These are phyloP conservation scores for Apodemia zela DNA, from an alignment of 2,888 invertebrate genomes.

Conservation along the genomic window DNA sequence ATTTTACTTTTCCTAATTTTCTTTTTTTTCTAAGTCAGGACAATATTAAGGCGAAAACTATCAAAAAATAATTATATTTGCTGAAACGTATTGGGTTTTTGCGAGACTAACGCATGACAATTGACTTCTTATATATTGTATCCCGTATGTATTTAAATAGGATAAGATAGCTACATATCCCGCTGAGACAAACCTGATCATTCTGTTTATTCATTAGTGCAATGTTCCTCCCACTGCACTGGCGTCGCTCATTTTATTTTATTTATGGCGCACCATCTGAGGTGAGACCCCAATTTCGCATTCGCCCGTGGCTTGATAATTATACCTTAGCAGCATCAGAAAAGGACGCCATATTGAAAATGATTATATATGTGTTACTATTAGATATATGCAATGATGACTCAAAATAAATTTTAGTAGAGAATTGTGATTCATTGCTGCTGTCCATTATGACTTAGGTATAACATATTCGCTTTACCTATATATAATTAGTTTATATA, in stretches of 20 bases:
- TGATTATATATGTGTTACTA: slow-evolving; percentile 16
- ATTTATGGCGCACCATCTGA: slow-evolving; percentile 70
- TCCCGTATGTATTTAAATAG: not conserved
- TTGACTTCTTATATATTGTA: not conserved
- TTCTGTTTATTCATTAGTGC: slow-evolving; percentile 71
- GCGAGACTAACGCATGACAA: not conserved
- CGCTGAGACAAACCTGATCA: slow-evolving; percentile 39
- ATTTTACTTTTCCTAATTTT: not conserved
- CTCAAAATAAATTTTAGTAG: slow-evolving; percentile 3
- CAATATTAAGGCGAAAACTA: not conserved
- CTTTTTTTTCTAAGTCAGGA: not conserved
- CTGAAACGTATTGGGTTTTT: not conserved
- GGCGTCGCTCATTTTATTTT: slow-evolving; percentile 67
- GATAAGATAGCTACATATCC: slow-evolving; percentile 32
- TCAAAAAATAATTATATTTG: not conserved
- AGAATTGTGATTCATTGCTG: not conserved
- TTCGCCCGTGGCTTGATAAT: slow-evolving; percentile 73
- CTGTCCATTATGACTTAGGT: not conserved
- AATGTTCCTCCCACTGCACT: slow-evolving; percentile 66
- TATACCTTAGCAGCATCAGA: slow-evolving; percentile 72
- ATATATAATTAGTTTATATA: not conserved
- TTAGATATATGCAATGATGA: slow-evolving; percentile 10
- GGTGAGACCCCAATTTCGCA: slow-evolving; percentile 80
- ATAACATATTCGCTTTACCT: not conserved
- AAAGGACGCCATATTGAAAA: slow-evolving; percentile 67